These are phyloP conservation scores for Orchestes rusci DNA, from an alignment of 2,888 invertebrate genomes.

Conservation along the genomic window DNA sequence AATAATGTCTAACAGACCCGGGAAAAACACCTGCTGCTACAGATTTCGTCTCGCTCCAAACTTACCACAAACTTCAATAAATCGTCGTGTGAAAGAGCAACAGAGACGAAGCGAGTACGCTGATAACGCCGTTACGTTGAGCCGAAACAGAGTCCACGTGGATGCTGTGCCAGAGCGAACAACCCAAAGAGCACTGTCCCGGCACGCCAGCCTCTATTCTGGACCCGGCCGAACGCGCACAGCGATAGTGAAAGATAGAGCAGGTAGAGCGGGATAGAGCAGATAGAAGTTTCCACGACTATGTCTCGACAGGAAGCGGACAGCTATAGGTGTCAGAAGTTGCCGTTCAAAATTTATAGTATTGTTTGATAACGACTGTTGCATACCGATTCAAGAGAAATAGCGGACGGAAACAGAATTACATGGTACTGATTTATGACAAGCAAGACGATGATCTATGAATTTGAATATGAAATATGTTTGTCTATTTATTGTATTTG, in stretches of 20 bases:
- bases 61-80: conserved; percentile 17
- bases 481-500: no score
- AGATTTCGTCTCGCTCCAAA: conserved; percentile 14
- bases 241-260: conserved; percentile 8
- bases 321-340: conserved; percentile 20
- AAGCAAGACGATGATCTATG: no score
- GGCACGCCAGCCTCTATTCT: conserved; percentile 22
- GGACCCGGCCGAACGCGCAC: conserved; percentile 23
- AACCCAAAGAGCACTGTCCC: conserved; percentile 23
- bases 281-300: conserved; percentile 20
- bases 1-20: background rate
- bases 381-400: no score
- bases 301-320: conserved; percentile 20
- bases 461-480: no score
- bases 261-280: conserved; percentile 3
- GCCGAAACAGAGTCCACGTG: no score
- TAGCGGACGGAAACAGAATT: no score
- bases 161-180: no score
- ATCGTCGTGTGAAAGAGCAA: no score
- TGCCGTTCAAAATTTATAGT: conserved; percentile 20
- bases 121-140: no score
- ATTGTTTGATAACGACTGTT: conserved; percentile 21
- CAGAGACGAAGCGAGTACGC: no score
- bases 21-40: conserved; percentile 21
- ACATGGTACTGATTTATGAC: no score